Percentiles rank a stretch among this genome's conserved stretches.
Conservation (phyloP, 2,113 vertebrate genomes). For the Daphoenositta chrysoptera region DNA sequence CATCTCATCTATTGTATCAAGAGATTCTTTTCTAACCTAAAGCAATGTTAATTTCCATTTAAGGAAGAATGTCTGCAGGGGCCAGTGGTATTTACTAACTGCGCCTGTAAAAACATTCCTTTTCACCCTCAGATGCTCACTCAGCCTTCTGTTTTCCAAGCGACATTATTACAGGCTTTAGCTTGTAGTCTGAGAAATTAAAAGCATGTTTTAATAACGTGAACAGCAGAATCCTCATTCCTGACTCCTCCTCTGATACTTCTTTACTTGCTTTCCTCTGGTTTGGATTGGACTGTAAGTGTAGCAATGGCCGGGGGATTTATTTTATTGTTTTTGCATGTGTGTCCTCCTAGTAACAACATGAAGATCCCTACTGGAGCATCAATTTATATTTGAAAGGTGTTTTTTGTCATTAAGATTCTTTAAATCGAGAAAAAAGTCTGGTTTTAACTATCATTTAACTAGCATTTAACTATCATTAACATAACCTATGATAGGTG, state of each 20-base stretch:
- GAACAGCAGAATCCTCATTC: constrained; percentile 17
- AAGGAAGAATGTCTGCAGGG: constrained; percentile 72
- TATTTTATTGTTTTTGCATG: neutral
- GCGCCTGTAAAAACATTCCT: constrained; percentile 79
- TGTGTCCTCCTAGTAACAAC: neutral
- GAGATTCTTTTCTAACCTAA: constrained; percentile 34
- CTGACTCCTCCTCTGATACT: neutral
- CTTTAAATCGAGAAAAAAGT: neutral
- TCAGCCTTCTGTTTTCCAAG: constrained; percentile 74
- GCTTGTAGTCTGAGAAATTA: constrained; percentile 70
- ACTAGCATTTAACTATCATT: neutral
- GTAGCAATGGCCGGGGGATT: neutral
- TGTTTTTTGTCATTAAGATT: neutral
- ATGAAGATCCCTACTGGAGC: neutral
- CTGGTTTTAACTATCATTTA: neutral
- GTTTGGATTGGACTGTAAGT: neutral
- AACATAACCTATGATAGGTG: neutral
- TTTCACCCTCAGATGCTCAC: constrained; percentile 72
- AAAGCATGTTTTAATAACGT: constrained; percentile 60
- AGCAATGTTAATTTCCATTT: constrained; percentile 68
- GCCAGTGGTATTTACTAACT: constrained; percentile 75
- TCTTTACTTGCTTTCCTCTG: neutral
- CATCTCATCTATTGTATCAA: constrained; percentile 24
- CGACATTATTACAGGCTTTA: constrained; percentile 70
- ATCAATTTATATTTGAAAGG: neutral